Evolutionary conservation across 2,797 vertebrate species (phyloP).

Genomic region (Silurus aristotelis): DNA sequence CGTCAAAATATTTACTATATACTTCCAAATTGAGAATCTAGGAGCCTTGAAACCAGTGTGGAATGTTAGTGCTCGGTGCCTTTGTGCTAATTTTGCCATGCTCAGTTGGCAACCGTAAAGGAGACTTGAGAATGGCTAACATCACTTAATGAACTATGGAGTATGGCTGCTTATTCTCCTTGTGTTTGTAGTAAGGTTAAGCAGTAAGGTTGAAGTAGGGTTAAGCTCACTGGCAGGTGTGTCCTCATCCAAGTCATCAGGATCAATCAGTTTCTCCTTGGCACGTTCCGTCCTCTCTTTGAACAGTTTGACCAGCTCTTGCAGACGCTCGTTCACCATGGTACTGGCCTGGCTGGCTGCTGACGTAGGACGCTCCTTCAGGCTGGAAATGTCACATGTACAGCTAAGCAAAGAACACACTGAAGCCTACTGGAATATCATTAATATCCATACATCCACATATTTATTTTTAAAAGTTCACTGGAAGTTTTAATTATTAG

Average conservation of each 20-base stretch:
- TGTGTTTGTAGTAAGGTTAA: neutral
- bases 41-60: neutral
- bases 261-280: constrained; percentile 92
- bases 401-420: neutral
- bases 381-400: constrained; percentile 54
- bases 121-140: neutral
- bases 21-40: neutral
- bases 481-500: neutral
- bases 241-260: constrained; percentile 88
- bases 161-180: no score
- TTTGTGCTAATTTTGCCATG: no score
- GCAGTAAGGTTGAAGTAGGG: no score
- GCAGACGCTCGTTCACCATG: constrained; percentile 83
- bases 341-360: constrained; percentile 84
- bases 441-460: neutral
- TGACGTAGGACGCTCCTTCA: constrained; percentile 78
- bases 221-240: constrained; percentile 81
- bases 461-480: neutral
- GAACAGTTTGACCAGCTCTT: constrained; percentile 93
- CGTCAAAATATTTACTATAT: no score
- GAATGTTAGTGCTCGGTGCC: neutral
- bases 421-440: neutral
- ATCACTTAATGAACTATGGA: neutral
- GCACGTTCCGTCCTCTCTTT: constrained; percentile 91
- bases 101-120: neutral